Base-by-base conservation (phyloP, 2,888 invertebrate species). In the Mactromeris polynyma region DNA sequence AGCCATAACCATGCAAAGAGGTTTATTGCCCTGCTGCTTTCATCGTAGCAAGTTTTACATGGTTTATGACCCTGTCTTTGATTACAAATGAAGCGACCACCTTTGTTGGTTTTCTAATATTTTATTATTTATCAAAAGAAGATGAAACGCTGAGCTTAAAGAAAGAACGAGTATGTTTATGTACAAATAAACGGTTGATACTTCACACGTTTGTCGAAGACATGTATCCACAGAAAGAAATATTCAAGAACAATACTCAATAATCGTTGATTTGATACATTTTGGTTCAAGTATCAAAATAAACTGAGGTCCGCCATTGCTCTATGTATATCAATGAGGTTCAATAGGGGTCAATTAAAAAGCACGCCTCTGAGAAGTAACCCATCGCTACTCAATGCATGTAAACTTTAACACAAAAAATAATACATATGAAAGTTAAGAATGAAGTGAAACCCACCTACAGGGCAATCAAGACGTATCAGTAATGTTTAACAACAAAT, bases 41-140 rank as follows among this genome's bases (percentile, higher is more conserved):
- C 88, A 81, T 88, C 81, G 84, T 77, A 81, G 31, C 46, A 69
- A 83, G 79, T 84, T 88, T 88, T 81, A 81, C 69, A 64, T n/a
- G 79, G 79, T 84, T 88, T 88, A 88, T 88, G 88, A 88, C 88
- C 88, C 85, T 85, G 81, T 80, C 88, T 88, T 87, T 87, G 87
- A 83, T 86, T 73, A 82, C 78, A 78, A 83, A 86, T 87, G 21
- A 46, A 82, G 26, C 79, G 64, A 87, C 87, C 82, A 87, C 82
- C 82, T 87, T 87, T 86, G 81, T 81, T 46, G n/a, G 26, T 46
- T 54, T 81, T 51, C 73, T 73, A 31, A 81, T 51, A 58, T 81
- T 81, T 31, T 46, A 51, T 36, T 33, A 83, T 54, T 51, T 78
- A 54, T 84, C 73, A 84, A 84, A 84, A 46, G 84, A 69, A 73